Base-by-base conservation (phyloP, 2,888 invertebrate genomes). In the Drosophila affinis region DNA sequence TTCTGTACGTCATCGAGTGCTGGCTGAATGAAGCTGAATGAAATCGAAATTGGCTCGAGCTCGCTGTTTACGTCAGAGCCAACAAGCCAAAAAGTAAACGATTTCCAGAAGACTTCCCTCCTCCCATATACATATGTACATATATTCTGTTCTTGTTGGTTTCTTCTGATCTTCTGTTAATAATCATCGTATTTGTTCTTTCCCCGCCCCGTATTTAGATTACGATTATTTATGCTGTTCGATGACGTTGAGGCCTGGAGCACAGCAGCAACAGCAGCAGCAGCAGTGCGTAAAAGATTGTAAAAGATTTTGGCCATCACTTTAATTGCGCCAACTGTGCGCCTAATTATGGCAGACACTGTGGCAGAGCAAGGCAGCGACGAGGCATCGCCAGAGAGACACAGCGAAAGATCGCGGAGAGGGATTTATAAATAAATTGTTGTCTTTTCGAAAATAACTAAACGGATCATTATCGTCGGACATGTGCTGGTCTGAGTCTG, bases 21-120 rank as follows among this genome's bases (percentile, higher is more conserved):
- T 76, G 77, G 72, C 57, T 76, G 77, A 84, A 85, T 79, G 85
- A 85, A 84, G 46, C 69, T 79, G 76, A 81, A 81, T 75, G 86
- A 86, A 88, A 87, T 72, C 75, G 76, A 82, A 81, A 81, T 78
- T 80, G 62, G 74, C 60, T 62, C 68, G 69, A 45, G 51, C 5
- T 5, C 54, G 4, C 47, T 62, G 73, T 84, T 87, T 76, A 84
- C 84, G 88, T 88, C 77, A 85, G 83, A 78, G 51, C 54, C 53
- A 39, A 56, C 17, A 46, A 52, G 61, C 21, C 21, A 69, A 27
- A 53, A 69, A 64, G 68, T 46, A 71, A 64, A 64, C 61, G 57
- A 63, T 73, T 72, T 62, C 61, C 59, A 74, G 58, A 48, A 65
- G 62, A 24, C 10, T 47, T 48, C 34, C 48, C 62, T 56, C 57